A percentile compares a stretch with the other conserved stretches of the same genome.
These are phyloP conservation scores for Candidula unifasciata DNA, from an alignment of 2,888 invertebrate genomes.

Conservation along the genomic window DNA sequence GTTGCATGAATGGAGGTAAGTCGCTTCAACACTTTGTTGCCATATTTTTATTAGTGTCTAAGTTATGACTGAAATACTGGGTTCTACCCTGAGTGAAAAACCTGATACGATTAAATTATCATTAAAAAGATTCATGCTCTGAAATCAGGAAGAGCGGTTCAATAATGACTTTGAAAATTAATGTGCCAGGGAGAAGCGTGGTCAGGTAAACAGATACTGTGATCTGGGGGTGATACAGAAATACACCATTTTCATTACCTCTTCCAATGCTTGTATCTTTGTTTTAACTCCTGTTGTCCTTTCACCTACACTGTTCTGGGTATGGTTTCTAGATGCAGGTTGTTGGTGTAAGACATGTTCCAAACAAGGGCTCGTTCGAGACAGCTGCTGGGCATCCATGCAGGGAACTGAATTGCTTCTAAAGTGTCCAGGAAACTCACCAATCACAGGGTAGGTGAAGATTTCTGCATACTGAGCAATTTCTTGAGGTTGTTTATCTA, in stretches of 20 bases:
- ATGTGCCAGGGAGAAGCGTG: background rate
- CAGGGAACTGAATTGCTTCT: constrained; percentile 30
- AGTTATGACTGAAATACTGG: no score
- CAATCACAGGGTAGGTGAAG: constrained; percentile 41
- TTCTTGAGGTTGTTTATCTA: background rate
- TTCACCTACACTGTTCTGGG: background rate
- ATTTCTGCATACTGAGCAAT: constrained; percentile 29
- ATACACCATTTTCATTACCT: constrained; percentile 37
- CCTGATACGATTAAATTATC: no score
- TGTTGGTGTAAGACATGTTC: constrained; percentile 28
- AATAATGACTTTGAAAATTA: background rate
- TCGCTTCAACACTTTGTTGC: no score
- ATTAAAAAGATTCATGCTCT: no score
- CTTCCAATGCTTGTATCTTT: constrained; percentile 54
- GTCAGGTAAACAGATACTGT: background rate
- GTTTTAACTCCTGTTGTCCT: constrained; percentile 47
- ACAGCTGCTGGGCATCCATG: background rate
- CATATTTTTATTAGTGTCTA: no score
- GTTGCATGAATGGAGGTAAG: no score
- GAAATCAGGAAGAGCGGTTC: background rate
- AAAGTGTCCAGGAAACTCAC: constrained; percentile 1
- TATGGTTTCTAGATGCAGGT: constrained; percentile 28
- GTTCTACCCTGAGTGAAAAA: no score
- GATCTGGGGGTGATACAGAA: background rate
- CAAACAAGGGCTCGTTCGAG: background rate